phyloP scores from a whole-genome alignment of 64 coral and sea anemone species.

The Pachyseris speciosa region DNA sequence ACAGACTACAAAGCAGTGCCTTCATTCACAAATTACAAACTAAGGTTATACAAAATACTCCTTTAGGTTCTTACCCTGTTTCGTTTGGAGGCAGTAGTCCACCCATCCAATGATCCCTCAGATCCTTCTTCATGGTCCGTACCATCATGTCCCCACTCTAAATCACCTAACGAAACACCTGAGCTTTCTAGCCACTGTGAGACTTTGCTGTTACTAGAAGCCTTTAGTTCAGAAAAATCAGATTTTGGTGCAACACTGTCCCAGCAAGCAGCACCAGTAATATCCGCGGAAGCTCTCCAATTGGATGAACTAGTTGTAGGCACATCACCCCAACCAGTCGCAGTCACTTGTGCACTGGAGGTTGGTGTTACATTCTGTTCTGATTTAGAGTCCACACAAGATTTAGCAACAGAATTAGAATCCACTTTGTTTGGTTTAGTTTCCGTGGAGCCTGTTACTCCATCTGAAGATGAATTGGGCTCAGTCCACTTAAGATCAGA shows the following conservation, averaged over 20 bases:
- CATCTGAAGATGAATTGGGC: slow-evolving; percentile 14
- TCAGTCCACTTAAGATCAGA: slow-evolving; percentile 80
- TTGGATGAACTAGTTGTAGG: neutral
- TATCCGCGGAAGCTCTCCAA: slow-evolving; percentile 33
- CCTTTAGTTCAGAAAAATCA: slow-evolving; percentile 33
- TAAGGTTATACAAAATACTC: too few species aligned
- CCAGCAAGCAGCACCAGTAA: slow-evolving; percentile 69
- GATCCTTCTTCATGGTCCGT: slow-evolving; percentile 84
- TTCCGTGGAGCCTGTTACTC: neutral
- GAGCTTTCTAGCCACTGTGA: slow-evolving; percentile 80
- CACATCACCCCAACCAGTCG: slow-evolving; percentile 76
- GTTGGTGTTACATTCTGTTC: neutral
- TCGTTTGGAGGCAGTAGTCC: slow-evolving; percentile 96
- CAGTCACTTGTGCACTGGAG: slow-evolving; percentile 5
- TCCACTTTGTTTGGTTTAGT: slow-evolving; percentile 26
- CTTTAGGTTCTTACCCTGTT: slow-evolving; percentile 96
- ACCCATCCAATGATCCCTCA: slow-evolving; percentile 89
- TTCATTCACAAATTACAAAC: too few species aligned
- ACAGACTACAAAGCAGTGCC: too few species aligned
- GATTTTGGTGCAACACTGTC: slow-evolving; percentile 54
- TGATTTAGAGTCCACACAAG: neutral
- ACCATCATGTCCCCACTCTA: slow-evolving; percentile 68
- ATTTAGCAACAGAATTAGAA: slow-evolving; percentile 17
- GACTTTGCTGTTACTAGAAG: slow-evolving; percentile 31
- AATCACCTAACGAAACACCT: slow-evolving; percentile 49